Conservation (phyloP, 2,888 invertebrate genomes). For the Netelia fuscicornis region DNA sequence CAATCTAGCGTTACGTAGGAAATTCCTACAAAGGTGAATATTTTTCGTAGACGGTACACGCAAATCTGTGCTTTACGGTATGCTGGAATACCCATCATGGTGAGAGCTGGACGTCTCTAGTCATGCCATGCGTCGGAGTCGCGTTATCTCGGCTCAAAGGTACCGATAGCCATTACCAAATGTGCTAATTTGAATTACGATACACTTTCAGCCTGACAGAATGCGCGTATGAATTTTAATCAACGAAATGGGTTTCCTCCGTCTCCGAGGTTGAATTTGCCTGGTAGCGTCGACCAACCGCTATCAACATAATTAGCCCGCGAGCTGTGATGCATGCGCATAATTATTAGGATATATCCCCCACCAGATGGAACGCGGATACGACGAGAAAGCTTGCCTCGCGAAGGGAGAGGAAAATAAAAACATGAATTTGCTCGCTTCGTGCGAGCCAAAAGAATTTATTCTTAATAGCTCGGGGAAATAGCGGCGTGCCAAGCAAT, state of each 20-base stretch:
- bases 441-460: slow-evolving; percentile 47
- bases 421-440: background rate
- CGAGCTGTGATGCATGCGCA: slow-evolving; percentile 79
- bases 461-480: slow-evolving; percentile 49
- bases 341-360: slow-evolving; percentile 78
- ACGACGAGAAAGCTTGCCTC: slow-evolving; percentile 48
- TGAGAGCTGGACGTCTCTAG: slow-evolving; percentile 7
- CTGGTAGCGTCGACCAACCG: slow-evolving; percentile 75
- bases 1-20: background rate
- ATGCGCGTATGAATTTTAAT: slow-evolving; percentile 79
- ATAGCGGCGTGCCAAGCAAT: slow-evolving; percentile 35
- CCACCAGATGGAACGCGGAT: slow-evolving; percentile 72
- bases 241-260: slow-evolving; percentile 74
- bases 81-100: slow-evolving; percentile 21
- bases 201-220: slow-evolving; percentile 70
- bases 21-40: background rate
- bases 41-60: background rate
- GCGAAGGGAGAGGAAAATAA: background rate
- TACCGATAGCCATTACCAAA: slow-evolving; percentile 69
- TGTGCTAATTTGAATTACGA: slow-evolving; percentile 78
- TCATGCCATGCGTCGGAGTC: slow-evolving; percentile 2
- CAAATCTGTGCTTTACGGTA: background rate
- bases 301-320: slow-evolving; percentile 80
- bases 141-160: slow-evolving; percentile 48
- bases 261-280: slow-evolving; percentile 70